A percentile compares a stretch with the other conserved stretches of the same genome.
Conservation (phyloP, 2,888 invertebrate species). For the Cantharis lateralis region DNA sequence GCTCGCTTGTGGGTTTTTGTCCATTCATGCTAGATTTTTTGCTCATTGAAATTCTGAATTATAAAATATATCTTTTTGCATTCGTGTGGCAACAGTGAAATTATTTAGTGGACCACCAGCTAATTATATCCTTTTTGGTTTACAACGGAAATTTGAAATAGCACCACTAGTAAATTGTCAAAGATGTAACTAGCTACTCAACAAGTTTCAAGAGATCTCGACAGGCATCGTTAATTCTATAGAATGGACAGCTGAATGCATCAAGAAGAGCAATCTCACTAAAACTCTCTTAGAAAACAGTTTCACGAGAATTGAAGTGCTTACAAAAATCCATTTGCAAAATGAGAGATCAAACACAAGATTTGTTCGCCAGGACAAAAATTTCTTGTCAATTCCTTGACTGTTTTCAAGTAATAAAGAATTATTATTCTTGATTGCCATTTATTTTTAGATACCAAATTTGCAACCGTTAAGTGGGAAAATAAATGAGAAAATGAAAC, state of each 20-base stretch:
- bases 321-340: constrained; percentile 22
- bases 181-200: neutral
- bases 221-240: constrained; percentile 5
- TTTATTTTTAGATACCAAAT: neutral
- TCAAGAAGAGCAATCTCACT: constrained; percentile 22
- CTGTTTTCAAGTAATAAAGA: neutral
- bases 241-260: constrained; percentile 14
- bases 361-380: neutral
- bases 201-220: constrained; percentile 1
- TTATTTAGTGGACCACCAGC: neutral
- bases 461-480: neutral
- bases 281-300: constrained; percentile 16
- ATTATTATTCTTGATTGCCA: neutral
- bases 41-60: neutral
- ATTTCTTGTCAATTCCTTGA: neutral
- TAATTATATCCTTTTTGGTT: neutral
- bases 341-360: constrained; percentile 15
- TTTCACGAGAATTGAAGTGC: constrained; percentile 14
- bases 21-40: neutral
- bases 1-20: neutral
- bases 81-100: neutral
- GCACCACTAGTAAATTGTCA: neutral
- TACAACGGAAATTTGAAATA: neutral
- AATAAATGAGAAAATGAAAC: neutral
- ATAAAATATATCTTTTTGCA: neutral